A percentile compares a stretch with the other conserved stretches of the same genome.
phyloP scores from a whole-genome alignment of 2,888 invertebrate genomes.

The Tuta absoluta region DNA sequence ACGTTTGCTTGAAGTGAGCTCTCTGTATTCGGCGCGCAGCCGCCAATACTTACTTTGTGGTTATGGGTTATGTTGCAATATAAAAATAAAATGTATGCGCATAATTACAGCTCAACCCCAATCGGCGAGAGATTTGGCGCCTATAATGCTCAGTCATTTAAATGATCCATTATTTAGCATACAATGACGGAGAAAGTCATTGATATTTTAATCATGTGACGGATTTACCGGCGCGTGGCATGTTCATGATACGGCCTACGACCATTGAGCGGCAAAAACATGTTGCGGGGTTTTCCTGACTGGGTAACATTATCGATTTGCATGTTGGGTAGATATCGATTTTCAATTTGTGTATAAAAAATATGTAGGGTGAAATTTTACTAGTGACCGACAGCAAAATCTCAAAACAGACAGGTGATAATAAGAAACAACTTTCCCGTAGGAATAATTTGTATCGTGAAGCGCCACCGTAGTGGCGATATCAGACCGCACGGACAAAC shows the following conservation, averaged over 20 bases:
- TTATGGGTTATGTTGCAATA: neutral
- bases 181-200: slow-evolving; percentile 76
- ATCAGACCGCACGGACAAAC: too few species aligned
- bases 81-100: slow-evolving; percentile 2
- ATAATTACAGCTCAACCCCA: neutral
- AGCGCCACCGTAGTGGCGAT: too few species aligned
- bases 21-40: too few species aligned
- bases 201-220: slow-evolving; percentile 73
- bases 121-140: slow-evolving; percentile 8
- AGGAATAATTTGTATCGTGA: too few species aligned
- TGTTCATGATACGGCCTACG: neutral
- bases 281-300: neutral
- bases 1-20: too few species aligned
- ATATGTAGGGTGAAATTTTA: too few species aligned
- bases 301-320: neutral
- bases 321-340: too few species aligned
- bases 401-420: too few species aligned
- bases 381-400: too few species aligned
- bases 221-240: slow-evolving; percentile 60
- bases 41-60: too few species aligned
- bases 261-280: neutral
- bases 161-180: slow-evolving; percentile 63
- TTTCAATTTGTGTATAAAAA: too few species aligned
- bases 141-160: slow-evolving; percentile 8
- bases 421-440: too few species aligned